phyloP scores from a whole-genome alignment of 1,140 invertebrate genomes.

The Notospermus geniculatus region DNA sequence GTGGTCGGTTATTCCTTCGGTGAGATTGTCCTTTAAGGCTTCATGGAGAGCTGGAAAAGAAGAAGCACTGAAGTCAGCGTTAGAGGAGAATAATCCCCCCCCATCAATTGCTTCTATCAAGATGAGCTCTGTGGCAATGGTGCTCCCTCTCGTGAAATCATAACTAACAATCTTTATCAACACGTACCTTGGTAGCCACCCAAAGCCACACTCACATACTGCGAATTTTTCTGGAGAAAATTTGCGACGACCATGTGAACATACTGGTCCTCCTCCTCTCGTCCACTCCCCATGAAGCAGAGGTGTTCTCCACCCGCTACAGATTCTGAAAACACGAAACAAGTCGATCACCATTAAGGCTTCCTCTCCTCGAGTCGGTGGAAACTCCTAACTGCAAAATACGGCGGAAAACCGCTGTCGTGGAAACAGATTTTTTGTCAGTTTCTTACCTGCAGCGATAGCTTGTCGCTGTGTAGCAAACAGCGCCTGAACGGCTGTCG shows the following conservation, averaged over 20 bases:
- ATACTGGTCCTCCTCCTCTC: conserved; percentile 93
- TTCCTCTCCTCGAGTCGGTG: too few relatives aligned
- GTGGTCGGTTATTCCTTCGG: conserved; percentile 78
- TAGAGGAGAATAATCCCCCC: too few relatives aligned
- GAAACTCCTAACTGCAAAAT: too few relatives aligned
- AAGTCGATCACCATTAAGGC: too few relatives aligned
- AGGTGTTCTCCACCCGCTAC: conserved; percentile 92
- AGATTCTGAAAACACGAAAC: conserved; percentile 59
- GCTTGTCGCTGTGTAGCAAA: conserved; percentile 87
- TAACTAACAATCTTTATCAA: too few relatives aligned
- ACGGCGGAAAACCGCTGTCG: too few relatives aligned
- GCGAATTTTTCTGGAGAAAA: conserved; percentile 90
- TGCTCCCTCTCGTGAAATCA: too few relatives aligned
- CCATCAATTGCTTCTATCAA: too few relatives aligned
- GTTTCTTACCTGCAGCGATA: conserved; percentile 66
- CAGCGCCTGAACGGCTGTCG: conserved; percentile 90
- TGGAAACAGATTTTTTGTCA: too few relatives aligned
- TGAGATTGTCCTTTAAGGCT: conserved; percentile 76
- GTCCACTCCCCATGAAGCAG: conserved; percentile 94
- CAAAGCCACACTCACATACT: conserved; percentile 87
- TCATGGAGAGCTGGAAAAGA: conserved; percentile 71
- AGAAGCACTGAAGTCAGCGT: too few relatives aligned
- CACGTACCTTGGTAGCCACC: conserved; percentile 79
- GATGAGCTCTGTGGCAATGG: too few relatives aligned
- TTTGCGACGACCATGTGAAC: conserved; percentile 98